Percentiles rank a stretch among this genome's conserved stretches.
These are phyloP conservation scores for Muscidifurax raptorellus DNA, from an alignment of 1,140 invertebrate genomes.

Conservation along the genomic window DNA sequence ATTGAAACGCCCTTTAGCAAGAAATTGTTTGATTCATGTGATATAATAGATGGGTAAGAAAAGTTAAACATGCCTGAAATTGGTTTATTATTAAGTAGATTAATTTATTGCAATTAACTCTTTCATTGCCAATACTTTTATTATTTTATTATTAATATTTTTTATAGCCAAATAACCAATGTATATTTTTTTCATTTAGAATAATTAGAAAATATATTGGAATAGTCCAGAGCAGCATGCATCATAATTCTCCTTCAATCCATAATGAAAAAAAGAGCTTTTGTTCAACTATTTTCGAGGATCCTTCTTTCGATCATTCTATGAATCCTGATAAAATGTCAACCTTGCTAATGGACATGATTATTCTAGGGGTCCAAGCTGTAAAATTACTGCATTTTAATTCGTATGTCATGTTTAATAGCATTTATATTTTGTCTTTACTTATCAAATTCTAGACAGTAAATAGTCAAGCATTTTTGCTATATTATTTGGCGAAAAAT, in stretches of 20 bases:
- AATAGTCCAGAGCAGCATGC: conserved; percentile 62
- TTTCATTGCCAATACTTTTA: not conserved
- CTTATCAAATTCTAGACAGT: conserved; percentile 72
- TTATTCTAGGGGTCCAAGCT: conserved; percentile 79
- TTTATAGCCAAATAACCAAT: conserved; percentile 12
- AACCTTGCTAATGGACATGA: conserved; percentile 80
- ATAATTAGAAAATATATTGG: conserved; percentile 69
- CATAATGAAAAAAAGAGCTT: conserved; percentile 42
- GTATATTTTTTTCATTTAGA: conserved; percentile 65
- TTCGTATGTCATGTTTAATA: too few species aligned
- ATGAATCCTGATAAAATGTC: conserved; percentile 78
- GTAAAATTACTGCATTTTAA: conserved; percentile 61
- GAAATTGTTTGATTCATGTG: conserved; percentile 77
- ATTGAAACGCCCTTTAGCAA: conserved; percentile 78
- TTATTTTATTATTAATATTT: conserved; percentile 47
- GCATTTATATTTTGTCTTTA: not conserved
- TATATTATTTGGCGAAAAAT: conserved; percentile 79
- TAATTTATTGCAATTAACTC: not conserved
- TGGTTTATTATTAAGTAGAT: too few species aligned
- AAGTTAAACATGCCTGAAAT: conserved; percentile 43
- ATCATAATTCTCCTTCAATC: conserved; percentile 6
- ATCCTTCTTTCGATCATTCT: conserved; percentile 75
- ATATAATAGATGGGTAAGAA: conserved; percentile 76
- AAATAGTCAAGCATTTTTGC: conserved; percentile 77
- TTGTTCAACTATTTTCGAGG: conserved; percentile 73